Evolutionary conservation across 2,888 invertebrate genomes (phyloP), one percentile per base, ranked within the genome.

Genomic region (Oscheius sp.): DNA sequence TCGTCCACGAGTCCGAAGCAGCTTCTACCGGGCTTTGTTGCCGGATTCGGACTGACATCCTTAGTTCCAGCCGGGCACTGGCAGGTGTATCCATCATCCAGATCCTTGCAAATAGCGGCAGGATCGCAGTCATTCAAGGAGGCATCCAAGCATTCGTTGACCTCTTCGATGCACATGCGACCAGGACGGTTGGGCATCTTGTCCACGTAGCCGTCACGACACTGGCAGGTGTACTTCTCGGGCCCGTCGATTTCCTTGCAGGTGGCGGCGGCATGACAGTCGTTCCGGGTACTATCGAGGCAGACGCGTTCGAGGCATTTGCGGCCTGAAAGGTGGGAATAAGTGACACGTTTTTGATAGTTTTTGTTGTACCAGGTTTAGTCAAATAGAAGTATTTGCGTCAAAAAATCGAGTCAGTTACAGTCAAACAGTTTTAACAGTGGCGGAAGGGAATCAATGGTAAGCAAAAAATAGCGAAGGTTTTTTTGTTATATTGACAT

Each of bases 191-290:
- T 70, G 4, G 79, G 78, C 51, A 79, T 82, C 73, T 82, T 75
- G 90, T 94, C 94, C 0, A 93, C 92, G 89, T 91, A 94, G 1
- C 93, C 95, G 89, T 95, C 94, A 70, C 93, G 92, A 87, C 96
- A 96, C 84, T 94, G 94, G 90, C 96, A 96, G 1, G 84, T 83
- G 79, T 84, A 86, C 50, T 83, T 82, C 74, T 84, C 82, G 10
- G 81, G 74, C 0, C 78, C 80, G 10, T 73, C 71, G 37, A 83
- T 81, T 73, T 85, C 84, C 48, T 80, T 78, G 78, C 88, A 88
- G 59, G 83, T 82, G 9, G 88, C 88, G 11, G 84, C 84, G 7
- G 82, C 75, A 73, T 86, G 84, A 73, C 88, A 88, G 73, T 85
- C 84, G 80, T 87, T 83, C 65, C 83, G 83, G 4, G 79, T 75